Percentiles rank a stretch among this genome's conserved stretches.
These are phyloP conservation scores for Montipora sp. DNA, from an alignment of 64 coral and sea anemone species.

Conservation along the genomic window DNA sequence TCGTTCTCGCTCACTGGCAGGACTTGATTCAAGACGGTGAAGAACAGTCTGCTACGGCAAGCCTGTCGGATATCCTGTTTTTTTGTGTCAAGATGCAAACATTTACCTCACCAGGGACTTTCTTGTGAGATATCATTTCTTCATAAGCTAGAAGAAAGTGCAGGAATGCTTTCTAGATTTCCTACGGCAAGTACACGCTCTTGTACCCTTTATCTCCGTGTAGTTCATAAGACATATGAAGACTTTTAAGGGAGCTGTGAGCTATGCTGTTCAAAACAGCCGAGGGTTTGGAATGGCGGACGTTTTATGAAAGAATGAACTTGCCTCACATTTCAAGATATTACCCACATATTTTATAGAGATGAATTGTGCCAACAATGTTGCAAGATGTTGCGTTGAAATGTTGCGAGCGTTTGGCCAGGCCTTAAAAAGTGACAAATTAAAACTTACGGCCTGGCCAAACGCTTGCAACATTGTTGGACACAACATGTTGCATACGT, in stretches of 20 bases:
- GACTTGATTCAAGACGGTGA: slow-evolving; percentile 48
- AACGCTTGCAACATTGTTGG: too few species aligned
- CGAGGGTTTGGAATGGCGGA: neutral
- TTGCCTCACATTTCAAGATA: too few species aligned
- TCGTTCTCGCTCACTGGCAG: slow-evolving; percentile 55
- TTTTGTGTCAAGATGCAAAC: slow-evolving; percentile 45
- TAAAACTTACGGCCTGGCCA: too few species aligned
- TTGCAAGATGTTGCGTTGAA: too few species aligned
- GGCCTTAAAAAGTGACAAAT: too few species aligned
- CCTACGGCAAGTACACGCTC: slow-evolving; percentile 4
- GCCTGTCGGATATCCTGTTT: slow-evolving; percentile 42
- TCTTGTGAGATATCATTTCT: slow-evolving; percentile 22
- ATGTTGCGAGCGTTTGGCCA: too few species aligned
- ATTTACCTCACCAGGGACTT: slow-evolving; percentile 56
- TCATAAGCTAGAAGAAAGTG: slow-evolving; percentile 10
- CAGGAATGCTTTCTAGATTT: slow-evolving; percentile 1
- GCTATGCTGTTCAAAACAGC: neutral
- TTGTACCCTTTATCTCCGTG: neutral
- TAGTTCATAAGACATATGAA: slow-evolving; percentile 11
- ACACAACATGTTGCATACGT: too few species aligned
- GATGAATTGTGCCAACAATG: neutral
- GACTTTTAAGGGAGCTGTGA: slow-evolving; percentile 11
- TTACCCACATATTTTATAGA: too few species aligned
- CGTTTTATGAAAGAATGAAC: too few species aligned
- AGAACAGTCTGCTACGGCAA: slow-evolving; percentile 25